Percentiles rank a stretch among this genome's conserved stretches.
Conservation (phyloP, 2,113 vertebrate species). For the Calidris pugnax region DNA sequence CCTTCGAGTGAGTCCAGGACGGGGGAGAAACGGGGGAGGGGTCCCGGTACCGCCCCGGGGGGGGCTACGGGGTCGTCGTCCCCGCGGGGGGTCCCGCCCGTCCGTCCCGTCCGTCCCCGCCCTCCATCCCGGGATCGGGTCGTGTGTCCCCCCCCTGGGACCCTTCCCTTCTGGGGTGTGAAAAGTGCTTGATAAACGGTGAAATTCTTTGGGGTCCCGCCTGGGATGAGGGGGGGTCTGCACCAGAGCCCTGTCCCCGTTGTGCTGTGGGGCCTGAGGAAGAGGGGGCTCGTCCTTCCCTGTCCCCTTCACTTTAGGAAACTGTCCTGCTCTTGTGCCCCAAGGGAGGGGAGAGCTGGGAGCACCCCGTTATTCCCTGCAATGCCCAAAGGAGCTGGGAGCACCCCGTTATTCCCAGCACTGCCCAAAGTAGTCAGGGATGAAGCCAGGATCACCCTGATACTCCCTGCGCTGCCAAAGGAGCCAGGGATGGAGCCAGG, state of each 20-base stretch:
- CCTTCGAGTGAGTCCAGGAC: slow-evolving; percentile 95
- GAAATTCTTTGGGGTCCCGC: background rate
- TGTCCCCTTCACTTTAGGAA: background rate
- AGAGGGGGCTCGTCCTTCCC: background rate
- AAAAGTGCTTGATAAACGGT: background rate
- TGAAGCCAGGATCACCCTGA: background rate
- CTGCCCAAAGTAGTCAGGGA: too few species aligned
- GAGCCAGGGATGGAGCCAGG: too few species aligned
- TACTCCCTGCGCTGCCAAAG: background rate
- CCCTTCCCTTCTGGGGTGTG: background rate
- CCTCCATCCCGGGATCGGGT: too few species aligned
- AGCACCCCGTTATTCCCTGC: background rate
- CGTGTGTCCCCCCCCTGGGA: too few species aligned
- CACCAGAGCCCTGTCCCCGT: rapidly evolving
- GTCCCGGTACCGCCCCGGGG: background rate
- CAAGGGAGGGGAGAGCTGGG: background rate
- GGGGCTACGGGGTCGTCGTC: background rate
- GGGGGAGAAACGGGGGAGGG: too few species aligned
- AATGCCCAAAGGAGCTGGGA: background rate
- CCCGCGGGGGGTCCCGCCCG: background rate
- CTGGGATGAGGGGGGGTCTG: background rate
- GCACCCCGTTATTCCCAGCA: background rate
- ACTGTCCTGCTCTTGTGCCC: background rate
- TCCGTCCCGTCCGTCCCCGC: too few species aligned
- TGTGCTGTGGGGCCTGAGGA: background rate